Evolutionary conservation across 1,140 invertebrate genomes (phyloP), one percentile per base, ranked within the genome.

Genomic region (Drosophila paulistorum): DNA sequence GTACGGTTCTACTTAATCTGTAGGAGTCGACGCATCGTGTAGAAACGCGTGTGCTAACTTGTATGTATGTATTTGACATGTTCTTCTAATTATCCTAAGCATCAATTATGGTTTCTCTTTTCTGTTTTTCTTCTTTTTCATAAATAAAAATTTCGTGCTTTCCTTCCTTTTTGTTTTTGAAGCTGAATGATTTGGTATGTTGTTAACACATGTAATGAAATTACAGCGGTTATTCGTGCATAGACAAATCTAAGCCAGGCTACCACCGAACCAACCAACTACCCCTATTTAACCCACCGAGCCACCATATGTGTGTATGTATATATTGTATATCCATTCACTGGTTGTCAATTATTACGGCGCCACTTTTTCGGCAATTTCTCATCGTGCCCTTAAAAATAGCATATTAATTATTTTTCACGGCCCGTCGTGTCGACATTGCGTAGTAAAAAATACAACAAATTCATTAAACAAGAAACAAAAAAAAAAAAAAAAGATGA

Each of bases 201-300:
- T 82, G 71, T 82, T 87, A 76, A 85, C 79, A 87, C 61, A 79
- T 79, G 71, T 85, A 87, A 85, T 82, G 79, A 85, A 85, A 82
- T 87, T 85, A 73, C 67, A 79, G 75, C 61, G 83, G 71, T 79
- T 82, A 63, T 55, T 68, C 71, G 54, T 64, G 74, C 74, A 48
- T 51, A 23, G 45, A 11, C 17, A 51, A 61, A 30, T 23, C 10
- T 33, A 45, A 61, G 3, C 30, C 35, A 10, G 9, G 1, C 6
- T 14, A 51, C 45, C 3, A 11, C 4, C 7, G 17, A 51, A 3
- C 17, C 45, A 20, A 51, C 2, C 45, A 9, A 23, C 17, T 20
- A 51, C 10, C 45, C 45, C 17, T 17, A 51, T 7, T 4, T 14
- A 42, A 23, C 20, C 20, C 23, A 10, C 54, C 11, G 5, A 5